These are phyloP conservation scores for Drosophila nigricruria DNA, from an alignment of 2,888 invertebrate genomes.

Conservation along the genomic window DNA sequence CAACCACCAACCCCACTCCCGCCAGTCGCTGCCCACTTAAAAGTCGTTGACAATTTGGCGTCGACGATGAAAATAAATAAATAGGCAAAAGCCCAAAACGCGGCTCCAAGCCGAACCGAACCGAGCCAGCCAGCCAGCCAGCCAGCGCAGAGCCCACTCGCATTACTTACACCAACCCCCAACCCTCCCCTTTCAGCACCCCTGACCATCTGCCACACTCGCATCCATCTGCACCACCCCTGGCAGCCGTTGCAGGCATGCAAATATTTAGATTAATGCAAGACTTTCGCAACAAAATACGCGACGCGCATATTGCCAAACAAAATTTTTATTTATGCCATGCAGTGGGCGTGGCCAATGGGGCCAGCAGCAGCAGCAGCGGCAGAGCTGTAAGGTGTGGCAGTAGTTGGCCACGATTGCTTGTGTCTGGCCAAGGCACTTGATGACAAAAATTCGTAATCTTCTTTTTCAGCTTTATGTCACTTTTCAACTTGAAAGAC, in stretches of 20 bases:
- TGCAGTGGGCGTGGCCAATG: slow-evolving; percentile 24
- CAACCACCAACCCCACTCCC: neutral
- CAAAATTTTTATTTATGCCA: slow-evolving; percentile 74
- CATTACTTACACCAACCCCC: neutral
- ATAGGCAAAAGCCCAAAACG: slow-evolving; percentile 64
- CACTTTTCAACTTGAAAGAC: slow-evolving; percentile 5
- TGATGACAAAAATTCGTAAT: slow-evolving; percentile 65
- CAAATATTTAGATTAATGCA: slow-evolving; percentile 80
- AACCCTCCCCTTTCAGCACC: neutral
- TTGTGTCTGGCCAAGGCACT: slow-evolving; percentile 47
- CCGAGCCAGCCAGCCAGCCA: slow-evolving; percentile 12
- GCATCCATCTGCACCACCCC: neutral
- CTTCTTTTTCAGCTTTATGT: slow-evolving; percentile 6
- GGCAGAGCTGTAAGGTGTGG: neutral
- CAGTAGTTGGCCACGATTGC: slow-evolving; percentile 2
- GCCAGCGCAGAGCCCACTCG: slow-evolving; percentile 8
- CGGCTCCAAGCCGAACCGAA: slow-evolving; percentile 12
- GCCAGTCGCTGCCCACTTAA: slow-evolving; percentile 9
- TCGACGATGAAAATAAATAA: slow-evolving; percentile 73
- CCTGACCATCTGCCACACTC: neutral
- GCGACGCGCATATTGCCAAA: slow-evolving; percentile 79
- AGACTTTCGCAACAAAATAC: slow-evolving; percentile 80
- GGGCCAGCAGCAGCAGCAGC: neutral
- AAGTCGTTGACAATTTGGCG: slow-evolving; percentile 76
- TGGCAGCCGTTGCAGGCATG: slow-evolving; percentile 59